Evolutionary conservation across 2,797 vertebrate genomes (phyloP).

Genomic region (Acanthurus leucopareius): DNA sequence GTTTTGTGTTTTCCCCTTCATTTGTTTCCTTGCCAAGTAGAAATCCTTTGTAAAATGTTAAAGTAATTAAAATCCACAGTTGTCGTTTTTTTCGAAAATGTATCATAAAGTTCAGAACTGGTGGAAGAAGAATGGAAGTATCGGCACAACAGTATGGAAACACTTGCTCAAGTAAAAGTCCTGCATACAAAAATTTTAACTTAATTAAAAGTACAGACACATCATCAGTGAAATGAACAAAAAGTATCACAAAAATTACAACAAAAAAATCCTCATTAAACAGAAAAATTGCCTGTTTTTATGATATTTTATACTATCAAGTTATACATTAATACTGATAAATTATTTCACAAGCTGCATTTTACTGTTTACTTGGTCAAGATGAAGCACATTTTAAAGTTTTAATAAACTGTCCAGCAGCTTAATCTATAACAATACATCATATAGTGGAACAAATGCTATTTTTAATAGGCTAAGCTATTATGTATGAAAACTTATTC

Average conservation of each 20-base stretch:
- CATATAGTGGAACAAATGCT: neutral
- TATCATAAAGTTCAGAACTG: neutral
- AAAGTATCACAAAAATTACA: neutral
- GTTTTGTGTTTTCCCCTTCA: neutral
- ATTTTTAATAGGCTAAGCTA: neutral
- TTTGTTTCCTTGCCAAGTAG: neutral
- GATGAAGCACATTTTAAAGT: neutral
- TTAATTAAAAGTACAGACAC: neutral
- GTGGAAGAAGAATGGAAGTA: neutral
- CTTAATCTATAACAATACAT: neutral
- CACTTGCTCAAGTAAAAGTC: neutral
- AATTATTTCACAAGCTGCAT: no score
- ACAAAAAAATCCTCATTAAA: neutral
- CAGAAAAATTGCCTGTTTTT: neutral
- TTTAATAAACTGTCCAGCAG: neutral
- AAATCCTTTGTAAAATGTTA: neutral
- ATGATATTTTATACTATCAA: neutral
- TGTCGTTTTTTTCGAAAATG: neutral
- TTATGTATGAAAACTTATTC: neutral
- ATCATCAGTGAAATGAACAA: neutral
- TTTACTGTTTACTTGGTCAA: neutral
- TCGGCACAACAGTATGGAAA: neutral
- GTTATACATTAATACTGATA: neutral
- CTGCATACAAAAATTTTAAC: neutral
- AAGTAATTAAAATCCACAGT: slow-evolving; percentile 1